phyloP scores from a whole-genome alignment of 2,888 invertebrate species.

The Pseudococcus viburni region DNA sequence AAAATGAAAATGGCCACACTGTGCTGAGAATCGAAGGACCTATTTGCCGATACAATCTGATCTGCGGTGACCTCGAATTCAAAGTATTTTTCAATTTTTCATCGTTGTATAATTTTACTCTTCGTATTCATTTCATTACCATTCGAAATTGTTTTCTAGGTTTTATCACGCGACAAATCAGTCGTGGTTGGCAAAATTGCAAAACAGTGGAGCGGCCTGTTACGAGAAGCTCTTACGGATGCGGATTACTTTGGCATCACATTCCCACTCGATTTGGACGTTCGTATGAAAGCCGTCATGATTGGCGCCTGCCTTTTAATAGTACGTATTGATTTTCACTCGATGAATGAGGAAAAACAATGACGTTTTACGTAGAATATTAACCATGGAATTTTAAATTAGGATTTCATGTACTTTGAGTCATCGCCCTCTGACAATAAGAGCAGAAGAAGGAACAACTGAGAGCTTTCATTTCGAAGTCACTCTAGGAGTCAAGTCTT shows the following conservation, averaged over 20 bases:
- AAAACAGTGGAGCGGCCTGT: conserved; percentile 90
- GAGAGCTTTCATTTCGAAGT: too few relatives aligned
- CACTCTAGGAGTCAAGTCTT: too few relatives aligned
- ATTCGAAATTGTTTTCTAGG: conserved; percentile 72
- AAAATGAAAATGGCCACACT: conserved; percentile 81
- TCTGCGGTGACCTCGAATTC: conserved; percentile 89
- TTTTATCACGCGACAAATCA: conserved; percentile 82
- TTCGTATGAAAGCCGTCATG: conserved; percentile 85
- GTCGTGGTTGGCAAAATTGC: conserved; percentile 88
- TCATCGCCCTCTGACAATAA: too few relatives aligned
- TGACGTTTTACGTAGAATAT: neutral
- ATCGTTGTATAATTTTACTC: neutral
- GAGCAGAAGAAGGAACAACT: too few relatives aligned
- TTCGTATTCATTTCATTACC: neutral
- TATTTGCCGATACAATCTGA: conserved; percentile 76
- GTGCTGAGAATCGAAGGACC: conserved; percentile 88
- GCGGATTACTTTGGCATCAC: conserved; percentile 90
- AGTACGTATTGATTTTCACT: conserved; percentile 75
- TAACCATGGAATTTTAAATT: neutral
- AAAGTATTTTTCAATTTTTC: conserved; percentile 71
- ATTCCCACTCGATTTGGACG: conserved; percentile 93
- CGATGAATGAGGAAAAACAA: neutral
- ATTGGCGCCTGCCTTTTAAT: conserved; percentile 85
- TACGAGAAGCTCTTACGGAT: conserved; percentile 87
- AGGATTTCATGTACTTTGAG: conserved; percentile 21